phyloP scores from a whole-genome alignment of 2,888 invertebrate species.

The Leucophenga montana region DNA sequence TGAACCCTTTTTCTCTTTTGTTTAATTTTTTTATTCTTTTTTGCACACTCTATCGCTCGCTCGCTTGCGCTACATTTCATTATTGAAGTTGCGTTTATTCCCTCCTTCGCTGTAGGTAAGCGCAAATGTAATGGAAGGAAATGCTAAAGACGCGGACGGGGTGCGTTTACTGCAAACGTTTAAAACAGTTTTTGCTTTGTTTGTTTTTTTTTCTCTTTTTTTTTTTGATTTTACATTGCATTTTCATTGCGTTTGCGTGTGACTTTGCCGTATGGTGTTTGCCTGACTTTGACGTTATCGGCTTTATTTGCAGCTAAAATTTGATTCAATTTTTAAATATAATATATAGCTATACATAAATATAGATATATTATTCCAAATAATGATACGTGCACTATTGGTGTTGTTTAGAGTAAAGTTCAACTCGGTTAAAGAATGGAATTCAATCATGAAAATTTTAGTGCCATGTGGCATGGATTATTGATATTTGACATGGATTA shows the following conservation, averaged over 20 bases:
- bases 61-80: slow-evolving; percentile 7
- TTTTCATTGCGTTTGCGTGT: not conserved
- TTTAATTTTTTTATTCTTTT: not conserved
- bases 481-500: too few species aligned
- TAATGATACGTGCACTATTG: too few species aligned
- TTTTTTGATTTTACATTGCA: not conserved
- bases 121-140: not conserved
- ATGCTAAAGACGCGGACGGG: too few species aligned
- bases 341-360: too few species aligned
- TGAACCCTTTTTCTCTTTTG: slow-evolving; percentile 6
- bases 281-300: not conserved
- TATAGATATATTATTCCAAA: too few species aligned
- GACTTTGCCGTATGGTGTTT: not conserved
- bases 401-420: too few species aligned
- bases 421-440: too few species aligned
- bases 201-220: not conserved
- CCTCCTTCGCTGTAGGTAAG: not conserved
- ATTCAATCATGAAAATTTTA: too few species aligned
- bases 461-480: too few species aligned
- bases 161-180: not conserved
- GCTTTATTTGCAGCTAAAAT: too few species aligned
- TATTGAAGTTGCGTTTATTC: slow-evolving; percentile 8
- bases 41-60: not conserved
- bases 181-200: not conserved
- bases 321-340: too few species aligned